Evolutionary conservation across 2,888 invertebrate species (phyloP), one percentile per base, ranked within the genome.

Genomic region (Syrphus vitripennis): DNA sequence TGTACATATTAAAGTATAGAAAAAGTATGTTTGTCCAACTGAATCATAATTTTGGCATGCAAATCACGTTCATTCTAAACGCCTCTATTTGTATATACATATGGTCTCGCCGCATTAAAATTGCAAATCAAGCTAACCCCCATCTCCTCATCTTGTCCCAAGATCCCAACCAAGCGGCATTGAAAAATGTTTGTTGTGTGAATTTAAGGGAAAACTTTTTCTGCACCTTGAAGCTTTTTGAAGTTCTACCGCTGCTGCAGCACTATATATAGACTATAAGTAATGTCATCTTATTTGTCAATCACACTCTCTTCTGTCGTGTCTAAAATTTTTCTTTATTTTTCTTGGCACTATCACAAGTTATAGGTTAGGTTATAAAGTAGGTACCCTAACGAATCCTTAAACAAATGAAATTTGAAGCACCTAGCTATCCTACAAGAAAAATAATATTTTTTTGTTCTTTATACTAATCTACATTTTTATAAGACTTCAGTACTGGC

Each of bases 71-170:
- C 86, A 42, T 70, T 77, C 86, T 82, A 86, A 86, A 86, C 86
- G 77, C 82, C 82, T 78, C 82, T 82, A 86, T 82, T 67, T 81
- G 81, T 74, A n/a, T n/a, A n/a, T n/a, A n/a, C n/a, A n/a, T n/a
- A n/a, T n/a, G 74, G 82, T 70, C 53, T 65, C 45, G 45, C 65
- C 26, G 72, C 57, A 82, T 86, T 74, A 74, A 86, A 86, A 86
- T 86, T 82, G 86, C 86, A 86, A 82, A 82, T 82, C 70, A 74
- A 74, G 26, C 63, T n/a, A n/a, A n/a, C n/a, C n/a, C n/a, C n/a
- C n/a, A n/a, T n/a, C n/a, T n/a, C n/a, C n/a, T n/a, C n/a, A n/a
- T n/a, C n/a, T n/a, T n/a, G 42, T 19, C 40, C 55, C 10, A 5
- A n/a, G n/a, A n/a, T 16, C 21, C 19, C 45, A 9, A 1, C 59